Base-by-base conservation (phyloP, 2,113 vertebrate genomes). In the Stegostoma tigrinum region DNA sequence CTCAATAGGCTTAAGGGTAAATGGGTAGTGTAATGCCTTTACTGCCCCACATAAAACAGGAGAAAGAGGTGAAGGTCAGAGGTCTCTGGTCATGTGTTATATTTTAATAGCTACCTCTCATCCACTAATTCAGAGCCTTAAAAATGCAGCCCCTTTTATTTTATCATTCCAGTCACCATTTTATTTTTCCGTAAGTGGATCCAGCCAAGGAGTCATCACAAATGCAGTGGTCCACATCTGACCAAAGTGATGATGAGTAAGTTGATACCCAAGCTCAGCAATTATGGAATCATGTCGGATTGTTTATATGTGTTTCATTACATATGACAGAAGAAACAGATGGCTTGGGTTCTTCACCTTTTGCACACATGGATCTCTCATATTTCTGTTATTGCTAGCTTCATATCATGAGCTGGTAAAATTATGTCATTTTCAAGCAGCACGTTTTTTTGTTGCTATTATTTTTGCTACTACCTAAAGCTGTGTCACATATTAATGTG, bases 401-500 rank as follows among this genome's bases (percentile, higher is more conserved):
- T 42, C n/a, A 95, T 14, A 52, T 45, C 23, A 12, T 68, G n/a
- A 42, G 1, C 68, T 72, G 3, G 38, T 14, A 95, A 95, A 95
- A 95, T 70, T 2, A 94, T 95, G 94, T 72, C 5, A 23, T 66
- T 48, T 95, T 95, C 66, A 30, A 19, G 68, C 94, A 75, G 94
- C 70, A 27, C 52, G 68, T 68, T 38, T 19, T 95, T 70, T 93
- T 61, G 52, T 96, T 61, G 55, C 55, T 61, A 61, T 10, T 61
- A 87, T 91, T 91, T 72, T 90, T 93, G 66, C 87, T 12, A 24
- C 70, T 75, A 64, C 24, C 24, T 23, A 91, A 90, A 72, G 67
- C 64, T 90, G 68, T 75, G 0, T 0, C 96, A 45, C 7, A 95
- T 97, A 96, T 97, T 96, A 96, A 96, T 96, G 34, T 95, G 67